Evolutionary conservation across 2,113 vertebrate genomes (phyloP), one percentile per base, ranked within the genome.

Genomic region (Tamias sibiricus): DNA sequence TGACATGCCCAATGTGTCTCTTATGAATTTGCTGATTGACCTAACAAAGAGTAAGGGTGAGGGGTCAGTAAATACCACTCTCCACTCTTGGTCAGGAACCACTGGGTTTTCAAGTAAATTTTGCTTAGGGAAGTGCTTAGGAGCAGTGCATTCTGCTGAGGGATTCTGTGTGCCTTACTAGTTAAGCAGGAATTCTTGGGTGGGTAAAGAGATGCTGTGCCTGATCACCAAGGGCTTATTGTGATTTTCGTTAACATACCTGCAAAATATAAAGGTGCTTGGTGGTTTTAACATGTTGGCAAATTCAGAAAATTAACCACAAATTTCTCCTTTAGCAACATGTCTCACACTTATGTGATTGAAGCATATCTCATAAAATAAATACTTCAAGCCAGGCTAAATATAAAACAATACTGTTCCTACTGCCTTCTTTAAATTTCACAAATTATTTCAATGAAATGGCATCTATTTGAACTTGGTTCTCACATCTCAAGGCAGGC

Each of bases 1-100:
- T 98, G 66, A 92, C 87, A 57, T 8, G 40, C 32, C n/a, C 30
- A 47, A 17, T 82, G 49, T 49, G 72, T 59, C 20, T 85, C 74
- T 19, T 74, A 77, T 82, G 77, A 90, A 90, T 90, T 96, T 77
- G 89, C 93, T 87, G 75, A 57, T 85, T 90, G 80, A 92, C 79
- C 75, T 96, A 44, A 83, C 62, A 75, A 37, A 93, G 62, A 49
- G 68, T 37, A 85, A 89, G 68, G n/a, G 37, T 30, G 35, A 90
- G 5, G 8, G 81, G 47, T 13, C 7, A 77, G 22, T 40, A 69
- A 86, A 74, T 2, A 0, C 47, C 2, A 32, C 19, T 64, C 26
- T 32, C 28, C 42, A 1, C 35, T 87, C n/a, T 17, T 62, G 57
- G 35, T 91, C 74, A 64, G 83, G 69, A 85, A 76, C 32, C 47